A percentile compares a stretch with the other conserved stretches of the same genome.
phyloP scores from a whole-genome alignment of 2,797 vertebrate genomes.

The Menidia menidia region DNA sequence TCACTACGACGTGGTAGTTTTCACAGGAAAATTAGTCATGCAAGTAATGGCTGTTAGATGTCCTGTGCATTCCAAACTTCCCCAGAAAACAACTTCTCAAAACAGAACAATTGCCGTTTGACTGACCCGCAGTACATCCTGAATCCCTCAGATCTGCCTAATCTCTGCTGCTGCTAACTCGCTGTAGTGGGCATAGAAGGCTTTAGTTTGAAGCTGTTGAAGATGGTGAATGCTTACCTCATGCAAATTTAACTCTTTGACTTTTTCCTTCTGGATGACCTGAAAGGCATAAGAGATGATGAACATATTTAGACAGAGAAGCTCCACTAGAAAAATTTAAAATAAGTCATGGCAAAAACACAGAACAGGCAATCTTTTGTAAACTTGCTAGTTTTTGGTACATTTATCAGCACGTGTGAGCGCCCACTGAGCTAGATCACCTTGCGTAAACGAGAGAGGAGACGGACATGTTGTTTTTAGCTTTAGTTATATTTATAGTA shows the following conservation, averaged over 20 bases:
- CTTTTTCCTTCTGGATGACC: constrained; percentile 99
- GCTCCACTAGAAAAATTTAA: neutral
- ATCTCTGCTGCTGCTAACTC: neutral
- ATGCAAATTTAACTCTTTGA: constrained; percentile 98
- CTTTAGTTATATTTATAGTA: neutral
- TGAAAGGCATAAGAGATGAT: constrained; percentile 73
- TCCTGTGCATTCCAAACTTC: too few relatives aligned
- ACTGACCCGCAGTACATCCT: neutral
- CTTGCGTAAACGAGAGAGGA: constrained; percentile 18
- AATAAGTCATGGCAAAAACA: constrained; percentile 4
- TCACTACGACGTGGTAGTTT: constrained; percentile 22
- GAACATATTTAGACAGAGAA: neutral
- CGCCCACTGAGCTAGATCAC: neutral
- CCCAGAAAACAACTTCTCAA: neutral
- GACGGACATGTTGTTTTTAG: neutral
- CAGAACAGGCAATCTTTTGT: neutral
- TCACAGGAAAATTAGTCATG: constrained; percentile 23
- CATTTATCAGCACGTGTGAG: neutral
- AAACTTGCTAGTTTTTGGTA: neutral
- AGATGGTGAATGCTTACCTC: constrained; percentile 87
- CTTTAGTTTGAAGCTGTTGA: neutral
- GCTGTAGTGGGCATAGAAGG: neutral
- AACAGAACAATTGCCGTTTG: neutral
- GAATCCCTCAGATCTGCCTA: neutral
- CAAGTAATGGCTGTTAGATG: constrained; percentile 5